Evolutionary conservation across 2,797 vertebrate species (phyloP), one percentile per base, ranked within the genome.

Genomic region (Rhinogobio ventralis): DNA sequence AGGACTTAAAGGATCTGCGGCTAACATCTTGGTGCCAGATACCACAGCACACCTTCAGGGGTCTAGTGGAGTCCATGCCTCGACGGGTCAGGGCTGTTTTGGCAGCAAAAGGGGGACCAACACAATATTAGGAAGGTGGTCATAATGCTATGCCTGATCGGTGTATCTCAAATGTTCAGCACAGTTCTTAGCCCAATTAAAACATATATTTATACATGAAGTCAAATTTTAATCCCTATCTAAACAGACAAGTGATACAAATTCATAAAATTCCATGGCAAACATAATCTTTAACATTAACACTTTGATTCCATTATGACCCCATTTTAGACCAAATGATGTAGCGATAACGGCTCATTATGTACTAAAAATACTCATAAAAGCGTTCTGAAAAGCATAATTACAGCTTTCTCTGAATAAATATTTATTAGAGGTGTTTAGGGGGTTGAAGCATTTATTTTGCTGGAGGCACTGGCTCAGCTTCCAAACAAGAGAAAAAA

Each of bases 341-440:
- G 51, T 36, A 23, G 30, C 55, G 2, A 57, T 57, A 57, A 57
- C 0, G 3, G 5, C 17, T 75, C 49, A 75, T 76, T 76, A 36
- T 57, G 30, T 15, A 55, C 20, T 13, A 51, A 62, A 78, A 76
- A 8, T 0, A 2, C 39, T 25, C 5, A 45, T 78, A 45, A 71
- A 71, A 71, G 23, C 11, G 0, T 42, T 25, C 23, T 71, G n/a
- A 28, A 78, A 42, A 62, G 36, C 39, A 64, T 30, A 46, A 64
- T 78, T 64, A 78, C n/a, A 46, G 76, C 39, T 30, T 64, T 30
- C 39, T 46, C n/a, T 64, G 39, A 28, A 64, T 78, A 46, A 30
- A 64, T 64, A 30, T 78, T 64, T 64, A 46, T 46, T 64, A 30
- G 39, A 25, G 9, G 39, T 11, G 55, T n/a, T 62, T 42, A 30